Base-by-base conservation (phyloP, 2,113 vertebrate species). In the Charina bottae region DNA sequence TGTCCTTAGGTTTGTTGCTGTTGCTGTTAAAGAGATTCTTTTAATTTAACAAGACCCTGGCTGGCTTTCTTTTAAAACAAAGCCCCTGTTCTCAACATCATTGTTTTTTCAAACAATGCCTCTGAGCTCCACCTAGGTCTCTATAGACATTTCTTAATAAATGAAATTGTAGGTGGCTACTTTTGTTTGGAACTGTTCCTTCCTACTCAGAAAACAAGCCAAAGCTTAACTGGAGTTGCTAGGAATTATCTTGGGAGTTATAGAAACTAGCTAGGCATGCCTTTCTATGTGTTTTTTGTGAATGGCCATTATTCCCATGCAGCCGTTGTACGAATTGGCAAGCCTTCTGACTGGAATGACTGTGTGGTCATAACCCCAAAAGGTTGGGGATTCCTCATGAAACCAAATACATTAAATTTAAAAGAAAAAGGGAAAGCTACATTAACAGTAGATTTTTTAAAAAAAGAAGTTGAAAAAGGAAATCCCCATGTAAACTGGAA, bases 381-480 rank as follows among this genome's bases (percentile, higher is more conserved):
- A 42, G 72, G 72, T n/a, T 78, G 72, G 33, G 33, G 19, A 78
- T 78, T 37, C 72, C 72, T 42, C 72, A 42, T 78, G 72, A 42
- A 33, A 90, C 58, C 85, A 93, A 55, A 87, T 93, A 93, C 68
- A 55, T 91, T 85, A 12, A 49, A 33, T 49, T 46, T 42, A 87
- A 2, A 64, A 91, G 64, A 59, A 4, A 5, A 64, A 85, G 56
- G 68, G 3, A 1, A 56, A 17, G 33, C 55, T 87, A 21, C 56
- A 26, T 68, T 2, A 10, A 56, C 10, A 37, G 28, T 12, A 68
- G 37, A 54, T 17, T 37, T 37, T 49, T 23, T 49, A 87, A 68
- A 55, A 55, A 23, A 10, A 83, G n/a, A 15, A 68, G 4, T 19
- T 87, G 89, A 33, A 6, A 4, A 90, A 60, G 42, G 59, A 42